Evolutionary conservation across 2,113 vertebrate genomes (phyloP).

Genomic region (Larimichthys polyactis): DNA sequence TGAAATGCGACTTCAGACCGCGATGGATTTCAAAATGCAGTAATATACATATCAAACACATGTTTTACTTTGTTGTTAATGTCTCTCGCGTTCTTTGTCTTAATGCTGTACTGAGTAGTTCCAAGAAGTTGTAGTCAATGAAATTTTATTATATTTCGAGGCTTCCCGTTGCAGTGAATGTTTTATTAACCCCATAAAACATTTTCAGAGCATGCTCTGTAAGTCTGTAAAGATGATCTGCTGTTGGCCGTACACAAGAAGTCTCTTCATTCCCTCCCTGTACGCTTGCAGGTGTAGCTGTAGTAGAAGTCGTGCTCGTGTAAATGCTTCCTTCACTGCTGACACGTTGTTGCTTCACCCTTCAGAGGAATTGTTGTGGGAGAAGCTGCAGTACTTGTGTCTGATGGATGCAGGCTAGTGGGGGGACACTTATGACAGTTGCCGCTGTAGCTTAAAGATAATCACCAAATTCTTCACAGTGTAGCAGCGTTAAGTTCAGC

Average conservation of each 20-base stretch:
- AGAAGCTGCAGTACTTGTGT: conserved; percentile 19
- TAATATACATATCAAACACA: not conserved
- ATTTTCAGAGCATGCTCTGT: no score
- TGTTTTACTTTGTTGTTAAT: not conserved
- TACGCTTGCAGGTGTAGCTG: not conserved
- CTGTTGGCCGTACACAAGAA: not conserved
- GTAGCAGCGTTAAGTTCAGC: conserved; percentile 18
- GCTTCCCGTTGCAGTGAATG: not conserved
- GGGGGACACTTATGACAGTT: not conserved
- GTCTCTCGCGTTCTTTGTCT: no score
- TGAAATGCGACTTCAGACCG: not conserved
- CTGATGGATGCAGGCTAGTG: not conserved
- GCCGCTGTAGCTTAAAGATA: conserved; percentile 32
- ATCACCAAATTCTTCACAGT: conserved; percentile 37
- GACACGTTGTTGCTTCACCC: not conserved
- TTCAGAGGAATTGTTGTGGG: conserved; percentile 16
- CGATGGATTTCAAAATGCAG: not conserved
- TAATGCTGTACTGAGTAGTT: not conserved
- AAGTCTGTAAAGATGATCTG: not conserved
- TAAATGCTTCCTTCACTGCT: not conserved
- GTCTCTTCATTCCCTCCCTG: not conserved
- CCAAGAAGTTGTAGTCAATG: not conserved
- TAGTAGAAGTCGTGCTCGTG: not conserved
- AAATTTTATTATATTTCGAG: not conserved
- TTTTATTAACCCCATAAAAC: not conserved